Evolutionary conservation across 1,140 invertebrate genomes (phyloP), one percentile per base, ranked within the genome.

Genomic region (Meloidogyne hapla): DNA sequence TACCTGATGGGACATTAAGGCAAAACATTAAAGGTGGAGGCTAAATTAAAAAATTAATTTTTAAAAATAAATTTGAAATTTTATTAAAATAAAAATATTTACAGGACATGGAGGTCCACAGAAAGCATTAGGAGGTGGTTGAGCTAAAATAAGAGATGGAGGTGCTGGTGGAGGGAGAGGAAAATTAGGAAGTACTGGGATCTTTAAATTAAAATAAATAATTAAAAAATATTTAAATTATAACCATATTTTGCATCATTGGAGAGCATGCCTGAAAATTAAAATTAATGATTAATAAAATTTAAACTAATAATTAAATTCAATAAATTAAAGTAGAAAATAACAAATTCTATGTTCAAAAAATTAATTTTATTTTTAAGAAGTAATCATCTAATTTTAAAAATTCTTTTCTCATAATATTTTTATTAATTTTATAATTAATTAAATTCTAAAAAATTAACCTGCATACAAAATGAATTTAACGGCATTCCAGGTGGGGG

Each of bases 81-180:
- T 26, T 6, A 21, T 6, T 21, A 26, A 63, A 65, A 2, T 40
- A 72, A 71, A 56, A 73, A 28, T 63, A 73, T 38, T 67, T 33
- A 67, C 65, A 33, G 65, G n/a, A 21, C 65, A 67, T 21, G 65
- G 28, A n/a, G 65, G 21, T 25, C 65, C 65, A 9, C 65, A 67
- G 23, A 67, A 67, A 12, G 42, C 23, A 38, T 63, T 63, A 21
- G 71, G 71, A 28, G 56, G 21, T 28, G 48, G 71, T 33, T 73
- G 71, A 42, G 71, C 18, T 21, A 73, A 33, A 63, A 73, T n/a
- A 18, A 64, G 28, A 12, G 71, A 45, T 64, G 71, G 56, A 26
- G 71, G 71, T 21, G 71, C 25, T n/a, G 64, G 23, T 18, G 71
- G 71, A 25, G 71, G 71, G 26, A 64, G 48, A 13, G 64, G 38